phyloP scores from a whole-genome alignment of 1,140 invertebrate species.

The Pseudomyrmex pallidus region DNA sequence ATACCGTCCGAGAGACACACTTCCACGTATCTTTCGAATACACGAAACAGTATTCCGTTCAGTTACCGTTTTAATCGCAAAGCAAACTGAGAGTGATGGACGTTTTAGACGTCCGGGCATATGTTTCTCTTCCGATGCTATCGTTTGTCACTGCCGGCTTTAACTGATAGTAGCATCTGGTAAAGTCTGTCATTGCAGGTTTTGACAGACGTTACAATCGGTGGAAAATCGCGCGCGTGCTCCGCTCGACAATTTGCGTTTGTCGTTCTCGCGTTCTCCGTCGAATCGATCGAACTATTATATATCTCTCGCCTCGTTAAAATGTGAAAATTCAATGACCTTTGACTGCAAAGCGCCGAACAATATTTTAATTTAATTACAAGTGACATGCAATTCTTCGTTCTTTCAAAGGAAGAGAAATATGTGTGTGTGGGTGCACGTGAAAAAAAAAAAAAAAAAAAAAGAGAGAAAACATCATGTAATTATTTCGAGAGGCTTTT shows the following conservation, averaged over 20 bases:
- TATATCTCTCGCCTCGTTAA: constrained; percentile 37
- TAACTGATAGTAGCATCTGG: constrained; percentile 60
- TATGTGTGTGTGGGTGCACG: not conserved
- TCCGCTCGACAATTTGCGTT: constrained; percentile 39
- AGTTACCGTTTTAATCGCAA: constrained; percentile 52
- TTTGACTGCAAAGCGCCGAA: constrained; percentile 1
- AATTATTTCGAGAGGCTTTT: no score
- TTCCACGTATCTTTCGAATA: constrained; percentile 2
- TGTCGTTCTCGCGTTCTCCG: constrained; percentile 25
- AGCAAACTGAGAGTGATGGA: constrained; percentile 53
- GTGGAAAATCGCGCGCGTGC: constrained; percentile 40
- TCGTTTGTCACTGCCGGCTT: constrained; percentile 60
- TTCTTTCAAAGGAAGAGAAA: no score
- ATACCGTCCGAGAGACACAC: not conserved
- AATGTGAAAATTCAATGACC: constrained; percentile 27
- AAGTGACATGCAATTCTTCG: not conserved
- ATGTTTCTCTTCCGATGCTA: constrained; percentile 56
- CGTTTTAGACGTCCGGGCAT: constrained; percentile 54
- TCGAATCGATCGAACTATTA: constrained; percentile 35
- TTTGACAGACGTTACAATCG: constrained; percentile 61
- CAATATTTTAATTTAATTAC: constrained; percentile 13
- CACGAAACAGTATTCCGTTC: constrained; percentile 16
- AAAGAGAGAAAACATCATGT: no score
- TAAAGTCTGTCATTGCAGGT: constrained; percentile 62
- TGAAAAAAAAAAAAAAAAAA: no score